Evolutionary conservation across 2,113 vertebrate species (phyloP).

Genomic region (Dicentrarchus labrax): DNA sequence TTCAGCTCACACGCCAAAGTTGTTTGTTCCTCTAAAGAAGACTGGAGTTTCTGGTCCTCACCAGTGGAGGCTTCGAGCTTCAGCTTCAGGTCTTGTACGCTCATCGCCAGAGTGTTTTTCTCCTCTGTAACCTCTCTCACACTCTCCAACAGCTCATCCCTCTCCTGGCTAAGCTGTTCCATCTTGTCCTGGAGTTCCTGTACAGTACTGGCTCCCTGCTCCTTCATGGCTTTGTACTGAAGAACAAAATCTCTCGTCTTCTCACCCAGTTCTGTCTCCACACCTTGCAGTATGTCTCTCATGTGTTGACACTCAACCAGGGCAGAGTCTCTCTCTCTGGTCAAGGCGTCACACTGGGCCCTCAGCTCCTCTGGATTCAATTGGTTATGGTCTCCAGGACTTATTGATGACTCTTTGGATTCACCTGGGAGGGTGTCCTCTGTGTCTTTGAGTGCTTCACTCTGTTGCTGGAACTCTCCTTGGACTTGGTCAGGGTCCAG

Average conservation of each 20-base stretch:
- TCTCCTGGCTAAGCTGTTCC: constrained; percentile 85
- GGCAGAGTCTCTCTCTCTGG: constrained; percentile 88
- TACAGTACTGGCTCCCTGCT: constrained; percentile 88
- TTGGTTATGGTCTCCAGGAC: constrained; percentile 25
- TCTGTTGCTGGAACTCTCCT: constrained; percentile 78
- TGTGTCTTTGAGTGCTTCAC: constrained; percentile 78
- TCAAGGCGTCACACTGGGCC: constrained; percentile 84
- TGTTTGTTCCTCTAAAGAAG: constrained; percentile 55
- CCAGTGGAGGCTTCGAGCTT: constrained; percentile 75
- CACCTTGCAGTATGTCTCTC: constrained; percentile 86
- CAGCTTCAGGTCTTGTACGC: constrained; percentile 78
- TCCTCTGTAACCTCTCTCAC: constrained; percentile 84
- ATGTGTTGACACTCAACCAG: constrained; percentile 87
- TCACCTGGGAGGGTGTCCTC: constrained; percentile 75
- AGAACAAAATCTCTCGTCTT: constrained; percentile 89
- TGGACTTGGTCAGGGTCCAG: constrained; percentile 72
- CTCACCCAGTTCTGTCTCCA: constrained; percentile 90
- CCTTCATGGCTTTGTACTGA: constrained; percentile 91
- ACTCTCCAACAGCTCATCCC: constrained; percentile 84
- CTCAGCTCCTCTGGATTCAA: constrained; percentile 82
- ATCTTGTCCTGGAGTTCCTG: constrained; percentile 89
- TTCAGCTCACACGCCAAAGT: constrained; percentile 70
- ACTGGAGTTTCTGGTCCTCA: constrained; percentile 69
- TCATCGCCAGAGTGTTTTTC: constrained; percentile 86
- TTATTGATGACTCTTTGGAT: constrained; percentile 70